Base-by-base conservation (phyloP, 2,113 vertebrate genomes). In the Panthera leo region DNA sequence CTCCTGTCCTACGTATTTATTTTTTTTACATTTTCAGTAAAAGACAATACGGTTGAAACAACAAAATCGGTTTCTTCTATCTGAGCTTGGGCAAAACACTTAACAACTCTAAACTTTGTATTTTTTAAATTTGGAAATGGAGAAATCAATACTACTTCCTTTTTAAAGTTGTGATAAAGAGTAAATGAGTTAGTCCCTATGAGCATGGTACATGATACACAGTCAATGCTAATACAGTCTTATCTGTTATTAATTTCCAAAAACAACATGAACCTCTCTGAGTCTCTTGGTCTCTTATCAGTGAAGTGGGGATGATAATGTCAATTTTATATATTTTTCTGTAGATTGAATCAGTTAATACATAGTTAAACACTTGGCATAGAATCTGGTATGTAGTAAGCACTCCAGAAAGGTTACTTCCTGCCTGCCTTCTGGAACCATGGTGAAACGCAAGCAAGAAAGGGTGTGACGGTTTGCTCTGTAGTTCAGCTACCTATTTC, bases 181-280 rank as follows among this genome's bases (percentile, higher is more conserved):
- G 16, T 70, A 75, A 89, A 70, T 70, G 23, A 36, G 15, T 71
- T 55, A 21, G 36, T 71, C 29, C 12, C 36, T 21, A 18, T 39
- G 48, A 58, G 25, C 34, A 36, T 27, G 11, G 18, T 48, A 79
- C 23, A n/a, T 65, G 48, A 23, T 19, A 63, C 34, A 14, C 0
- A 23, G 21, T 68, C 23, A 68, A 42, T 63, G 21, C 1, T 61
- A 94, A 29, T 61, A 45, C 85, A 84, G 6, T 68, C 23, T 78
- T 94, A 18, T 5, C 11, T 85, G 13, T 61, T 67, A 95, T 51
- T 76, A 36, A 82, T 85, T 94, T 94, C 53, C 36, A 95, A 87
- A 94, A 93, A 36, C 86, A 91, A 85, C 1, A 0, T 39, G 93
- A 91, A 85, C 36, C 2, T 95, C 65, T 80, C 78, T 95, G 21